Evolutionary conservation across 1,140 invertebrate genomes (phyloP).

Genomic region (Camponotus vicinus): DNA sequence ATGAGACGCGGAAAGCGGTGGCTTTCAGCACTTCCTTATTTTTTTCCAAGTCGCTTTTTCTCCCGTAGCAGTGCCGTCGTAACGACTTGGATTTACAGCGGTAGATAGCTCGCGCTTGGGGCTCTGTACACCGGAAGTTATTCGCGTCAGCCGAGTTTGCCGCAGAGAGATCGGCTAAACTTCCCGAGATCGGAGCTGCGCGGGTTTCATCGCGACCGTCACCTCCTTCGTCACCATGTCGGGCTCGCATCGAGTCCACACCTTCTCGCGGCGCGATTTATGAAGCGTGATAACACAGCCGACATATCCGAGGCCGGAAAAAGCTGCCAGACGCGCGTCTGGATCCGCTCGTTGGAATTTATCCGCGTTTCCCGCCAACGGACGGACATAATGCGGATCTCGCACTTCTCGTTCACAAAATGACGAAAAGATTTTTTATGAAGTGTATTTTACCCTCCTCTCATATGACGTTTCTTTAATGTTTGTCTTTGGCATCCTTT

Average conservation of each 20-base stretch:
- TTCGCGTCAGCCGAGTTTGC: conserved; percentile 65
- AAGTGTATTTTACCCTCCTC: conserved; percentile 16
- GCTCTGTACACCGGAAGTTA: conserved; percentile 62
- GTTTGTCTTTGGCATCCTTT: conserved; percentile 21
- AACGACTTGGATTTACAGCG: conserved; percentile 70
- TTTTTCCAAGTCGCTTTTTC: conserved; percentile 42
- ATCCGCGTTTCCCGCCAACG: conserved; percentile 15
- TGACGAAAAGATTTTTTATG: conserved; percentile 46
- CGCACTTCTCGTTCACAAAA: conserved; percentile 20
- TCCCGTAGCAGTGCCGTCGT: conserved; percentile 26
- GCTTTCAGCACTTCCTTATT: conserved; percentile 28
- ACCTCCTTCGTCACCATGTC: not conserved
- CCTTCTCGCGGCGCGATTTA: conserved; percentile 65
- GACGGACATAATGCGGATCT: not conserved
- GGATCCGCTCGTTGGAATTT: conserved; percentile 60
- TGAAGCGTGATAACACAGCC: conserved; percentile 70
- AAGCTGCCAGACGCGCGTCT: conserved; percentile 54
- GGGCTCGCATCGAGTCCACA: conserved; percentile 65
- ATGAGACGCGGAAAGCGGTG: not conserved
- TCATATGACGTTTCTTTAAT: conserved; percentile 10
- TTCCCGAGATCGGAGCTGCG: conserved; percentile 45
- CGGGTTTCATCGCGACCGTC: conserved; percentile 28
- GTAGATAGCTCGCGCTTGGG: conserved; percentile 56
- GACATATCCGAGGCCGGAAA: conserved; percentile 40
- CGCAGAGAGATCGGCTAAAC: conserved; percentile 61